phyloP scores from a whole-genome alignment of 1,140 invertebrate species.

The Bilobella aurantiaca region DNA sequence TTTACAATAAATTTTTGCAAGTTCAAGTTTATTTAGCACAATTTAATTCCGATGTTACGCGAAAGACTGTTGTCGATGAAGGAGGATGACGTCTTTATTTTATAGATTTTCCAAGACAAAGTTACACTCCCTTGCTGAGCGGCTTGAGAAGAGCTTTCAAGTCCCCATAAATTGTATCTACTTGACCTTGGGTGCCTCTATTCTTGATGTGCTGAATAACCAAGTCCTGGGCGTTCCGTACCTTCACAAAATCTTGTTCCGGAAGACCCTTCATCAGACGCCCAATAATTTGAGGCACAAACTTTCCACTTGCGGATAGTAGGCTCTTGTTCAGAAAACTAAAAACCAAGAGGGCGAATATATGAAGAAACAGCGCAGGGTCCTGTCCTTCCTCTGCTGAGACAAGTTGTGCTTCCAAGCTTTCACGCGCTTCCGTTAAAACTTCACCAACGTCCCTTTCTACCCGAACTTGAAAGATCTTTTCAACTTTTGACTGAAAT shows the following conservation, averaged over 20 bases:
- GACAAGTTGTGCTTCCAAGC: conserved; percentile 63
- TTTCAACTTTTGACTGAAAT: conserved; percentile 75
- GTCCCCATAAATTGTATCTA: conserved; percentile 9
- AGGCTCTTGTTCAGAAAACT: conserved; percentile 66
- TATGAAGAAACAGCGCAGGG: conserved; percentile 70
- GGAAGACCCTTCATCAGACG: conserved; percentile 68
- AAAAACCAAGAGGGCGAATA: conserved; percentile 68
- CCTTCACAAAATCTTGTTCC: conserved; percentile 81
- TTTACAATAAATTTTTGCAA: no score
- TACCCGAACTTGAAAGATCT: conserved; percentile 45
- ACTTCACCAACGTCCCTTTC: conserved; percentile 55
- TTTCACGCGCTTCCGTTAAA: conserved; percentile 64
- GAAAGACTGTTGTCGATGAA: no score
- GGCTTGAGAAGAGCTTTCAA: conserved; percentile 17
- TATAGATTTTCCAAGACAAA: not conserved
- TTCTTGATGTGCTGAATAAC: conserved; percentile 71
- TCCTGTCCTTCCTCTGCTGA: conserved; percentile 51
- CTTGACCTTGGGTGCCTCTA: conserved; percentile 79
- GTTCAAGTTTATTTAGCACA: no score
- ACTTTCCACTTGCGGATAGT: conserved; percentile 80
- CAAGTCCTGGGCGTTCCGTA: conserved; percentile 50
- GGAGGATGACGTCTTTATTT: not conserved
- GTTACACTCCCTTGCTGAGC: not conserved
- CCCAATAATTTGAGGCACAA: conserved; percentile 66
- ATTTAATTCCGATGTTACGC: no score